Percentiles rank a stretch among this genome's conserved stretches.
These are phyloP conservation scores for Oryctes rhinoceros DNA, from an alignment of 1,140 invertebrate species.

Conservation along the genomic window DNA sequence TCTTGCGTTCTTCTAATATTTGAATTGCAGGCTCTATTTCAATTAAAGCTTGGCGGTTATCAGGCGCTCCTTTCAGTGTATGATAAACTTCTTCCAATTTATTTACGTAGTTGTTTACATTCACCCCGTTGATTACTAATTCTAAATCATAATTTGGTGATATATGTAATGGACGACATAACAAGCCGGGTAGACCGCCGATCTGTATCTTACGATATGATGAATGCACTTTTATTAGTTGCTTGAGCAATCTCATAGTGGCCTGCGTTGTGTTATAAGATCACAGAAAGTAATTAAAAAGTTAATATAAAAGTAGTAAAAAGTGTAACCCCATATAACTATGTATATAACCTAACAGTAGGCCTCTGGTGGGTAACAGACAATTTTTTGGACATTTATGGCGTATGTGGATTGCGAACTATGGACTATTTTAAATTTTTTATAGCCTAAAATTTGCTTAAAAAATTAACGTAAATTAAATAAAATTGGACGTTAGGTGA, in stretches of 20 bases:
- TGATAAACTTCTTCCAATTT: constrained; percentile 54
- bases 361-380: no score
- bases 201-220: constrained; percentile 50
- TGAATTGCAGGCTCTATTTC: constrained; percentile 55
- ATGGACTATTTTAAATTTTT: no score
- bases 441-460: no score
- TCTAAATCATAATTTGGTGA: constrained; percentile 45
- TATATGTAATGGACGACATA: neutral
- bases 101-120: constrained; percentile 54
- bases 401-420: no score
- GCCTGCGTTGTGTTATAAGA: neutral
- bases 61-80: constrained; percentile 39
- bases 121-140: constrained; percentile 52
- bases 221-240: neutral
- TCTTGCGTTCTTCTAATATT: constrained; percentile 59
- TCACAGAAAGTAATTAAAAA: neutral
- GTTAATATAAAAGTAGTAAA: neutral
- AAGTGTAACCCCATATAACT: no score
- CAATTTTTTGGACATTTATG: no score
- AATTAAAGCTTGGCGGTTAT: constrained; percentile 44
- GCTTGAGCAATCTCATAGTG: neutral
- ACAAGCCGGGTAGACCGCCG: neutral
- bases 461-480: no score
- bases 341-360: no score
- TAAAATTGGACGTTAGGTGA: no score